A percentile compares a stretch with the other conserved stretches of the same genome.
These are phyloP conservation scores for Hermatobates lingyangjiaoensis DNA, from an alignment of 1,140 invertebrate genomes.

Conservation along the genomic window DNA sequence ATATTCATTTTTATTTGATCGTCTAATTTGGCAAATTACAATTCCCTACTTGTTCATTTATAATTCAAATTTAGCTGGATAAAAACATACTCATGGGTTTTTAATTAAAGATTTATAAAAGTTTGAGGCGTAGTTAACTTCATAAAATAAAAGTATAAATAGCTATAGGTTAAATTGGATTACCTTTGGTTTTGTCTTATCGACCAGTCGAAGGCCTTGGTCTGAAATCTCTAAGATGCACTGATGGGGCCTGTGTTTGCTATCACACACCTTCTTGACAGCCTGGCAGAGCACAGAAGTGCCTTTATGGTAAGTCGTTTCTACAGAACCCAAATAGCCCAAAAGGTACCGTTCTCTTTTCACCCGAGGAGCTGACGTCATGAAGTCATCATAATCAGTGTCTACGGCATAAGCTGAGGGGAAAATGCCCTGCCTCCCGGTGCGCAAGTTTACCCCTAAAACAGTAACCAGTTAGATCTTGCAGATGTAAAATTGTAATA, in stretches of 20 bases:
- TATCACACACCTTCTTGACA: conserved; percentile 57
- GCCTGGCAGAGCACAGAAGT: conserved; percentile 73
- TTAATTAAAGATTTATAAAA: no score
- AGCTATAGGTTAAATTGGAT: no score
- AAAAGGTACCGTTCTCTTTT: conserved; percentile 76
- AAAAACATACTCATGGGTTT: no score
- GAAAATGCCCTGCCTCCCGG: conserved; percentile 83
- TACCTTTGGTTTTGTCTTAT: conserved; percentile 58
- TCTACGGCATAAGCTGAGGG: conserved; percentile 92
- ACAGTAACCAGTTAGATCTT: neutral
- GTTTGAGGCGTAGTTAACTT: no score
- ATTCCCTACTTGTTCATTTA: no score
- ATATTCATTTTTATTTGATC: no score
- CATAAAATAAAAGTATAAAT: no score
- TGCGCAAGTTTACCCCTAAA: conserved; percentile 77
- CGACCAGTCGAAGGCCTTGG: conserved; percentile 85
- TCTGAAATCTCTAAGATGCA: conserved; percentile 88
- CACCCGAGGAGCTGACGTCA: conserved; percentile 64
- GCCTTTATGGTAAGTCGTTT: conserved; percentile 84
- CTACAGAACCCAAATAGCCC: conserved; percentile 87
- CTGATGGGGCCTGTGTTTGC: conserved; percentile 41
- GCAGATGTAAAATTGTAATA: neutral
- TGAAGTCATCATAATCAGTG: conserved; percentile 85
- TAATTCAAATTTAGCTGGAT: no score
- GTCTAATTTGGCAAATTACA: no score